phyloP scores from a whole-genome alignment of 2,888 invertebrate species.

The Suillia variegata region DNA sequence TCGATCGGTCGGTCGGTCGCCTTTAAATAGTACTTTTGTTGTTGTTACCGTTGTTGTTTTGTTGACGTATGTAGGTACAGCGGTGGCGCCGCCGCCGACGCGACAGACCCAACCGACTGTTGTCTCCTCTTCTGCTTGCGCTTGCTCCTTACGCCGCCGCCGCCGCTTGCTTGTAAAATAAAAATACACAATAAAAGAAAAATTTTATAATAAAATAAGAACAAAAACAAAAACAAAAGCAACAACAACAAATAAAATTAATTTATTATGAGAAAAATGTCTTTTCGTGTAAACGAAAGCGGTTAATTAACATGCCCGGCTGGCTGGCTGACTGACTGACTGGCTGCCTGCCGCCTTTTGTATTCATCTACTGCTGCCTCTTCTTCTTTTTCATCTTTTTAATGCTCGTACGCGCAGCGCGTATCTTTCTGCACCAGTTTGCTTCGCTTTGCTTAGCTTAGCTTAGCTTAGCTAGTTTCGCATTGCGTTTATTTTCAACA shows the following conservation, averaged over 20 bases:
- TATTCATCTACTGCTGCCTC: neutral
- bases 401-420: too few relatives aligned
- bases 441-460: too few relatives aligned
- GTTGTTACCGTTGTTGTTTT: too few relatives aligned
- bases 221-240: slow-evolving; percentile 4
- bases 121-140: neutral
- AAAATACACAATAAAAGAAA: too few relatives aligned
- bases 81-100: neutral
- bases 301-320: neutral
- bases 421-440: too few relatives aligned
- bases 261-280: neutral
- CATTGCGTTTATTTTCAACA: neutral
- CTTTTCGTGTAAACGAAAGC: neutral
- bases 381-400: too few relatives aligned
- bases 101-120: slow-evolving; percentile 8
- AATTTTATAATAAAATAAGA: slow-evolving; percentile 28
- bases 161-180: too few relatives aligned
- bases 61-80: too few relatives aligned
- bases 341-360: neutral
- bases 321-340: neutral
- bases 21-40: too few relatives aligned
- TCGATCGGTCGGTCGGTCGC: too few relatives aligned
- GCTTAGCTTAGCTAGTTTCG: too few relatives aligned
- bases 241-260: too few relatives aligned
- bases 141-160: neutral